These are phyloP conservation scores for Nycticryphes semicollaris DNA, from an alignment of 2,113 vertebrate species.

Conservation along the genomic window DNA sequence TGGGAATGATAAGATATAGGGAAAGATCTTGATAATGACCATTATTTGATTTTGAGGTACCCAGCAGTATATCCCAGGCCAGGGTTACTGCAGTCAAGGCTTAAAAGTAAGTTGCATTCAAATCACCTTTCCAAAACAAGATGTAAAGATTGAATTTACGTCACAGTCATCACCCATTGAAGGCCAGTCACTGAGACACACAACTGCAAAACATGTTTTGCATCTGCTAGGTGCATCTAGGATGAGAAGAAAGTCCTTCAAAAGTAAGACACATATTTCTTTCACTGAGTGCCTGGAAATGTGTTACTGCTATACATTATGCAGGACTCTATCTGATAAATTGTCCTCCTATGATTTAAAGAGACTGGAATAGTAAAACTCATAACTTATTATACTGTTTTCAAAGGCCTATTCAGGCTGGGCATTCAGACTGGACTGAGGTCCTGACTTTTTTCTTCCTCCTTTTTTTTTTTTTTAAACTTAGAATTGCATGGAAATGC, in stretches of 20 bases:
- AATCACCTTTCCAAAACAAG: not conserved
- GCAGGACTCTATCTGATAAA: not conserved
- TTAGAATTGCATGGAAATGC: not conserved
- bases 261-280: not conserved
- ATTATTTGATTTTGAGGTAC: not conserved
- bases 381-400: not conserved
- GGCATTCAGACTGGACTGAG: not conserved
- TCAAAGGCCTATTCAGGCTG: not conserved
- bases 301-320: not conserved
- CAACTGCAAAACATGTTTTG: not conserved
- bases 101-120: not conserved
- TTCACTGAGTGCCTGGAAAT: not conserved
- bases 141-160: not conserved
- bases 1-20: not conserved
- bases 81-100: not conserved
- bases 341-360: not conserved
- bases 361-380: not conserved
- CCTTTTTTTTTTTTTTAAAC: not conserved
- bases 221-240: not conserved
- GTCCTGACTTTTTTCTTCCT: not conserved
- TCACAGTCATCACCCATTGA: not conserved
- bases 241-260: not conserved
- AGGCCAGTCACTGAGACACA: not conserved
- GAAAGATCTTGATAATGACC: not conserved
- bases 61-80: not conserved